Base-by-base conservation (phyloP, 2,888 invertebrate genomes). In the Plemyria rubiginata region DNA sequence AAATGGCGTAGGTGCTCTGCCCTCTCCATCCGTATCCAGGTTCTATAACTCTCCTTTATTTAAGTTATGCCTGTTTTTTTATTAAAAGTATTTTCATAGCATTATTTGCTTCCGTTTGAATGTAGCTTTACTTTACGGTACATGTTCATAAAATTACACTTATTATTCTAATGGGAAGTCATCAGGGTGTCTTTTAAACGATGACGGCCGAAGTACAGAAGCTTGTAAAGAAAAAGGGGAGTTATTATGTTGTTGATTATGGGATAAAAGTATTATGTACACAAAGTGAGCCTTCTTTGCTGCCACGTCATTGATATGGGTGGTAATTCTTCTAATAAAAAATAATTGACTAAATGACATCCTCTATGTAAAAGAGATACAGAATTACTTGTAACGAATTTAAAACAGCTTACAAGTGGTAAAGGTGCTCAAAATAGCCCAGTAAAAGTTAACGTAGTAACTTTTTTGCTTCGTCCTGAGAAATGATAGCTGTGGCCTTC, bases 151-250 rank as follows among this genome's bases (percentile, higher is more conserved):
- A 86, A 84, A 90, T 86, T 83, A 83, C 75, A 76, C 81, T 81
- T 82, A 87, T 88, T 88, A 87, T 76, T 73, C 67, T 79, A 77
- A 87, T 84, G 81, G 76, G 71, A 66, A 68, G 77, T 80, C 80
- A 84, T 84, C 78, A 82, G 76, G 79, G 72, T 74, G 74, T 73
- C 79, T 81, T 86, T 87, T 80, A 79, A 74, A 74, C 80, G 81
- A 90, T 84, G 85, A 76, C 78, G 78, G 80, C 72, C 70, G 75
- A 78, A 90, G 90, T 90, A 85, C 75, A 79, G 81, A 87, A 79
- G 78, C 88, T 80, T 88, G 90, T 90, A 82, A 80, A 80, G 75
- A 77, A 78, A 76, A 76, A 79, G 75, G 67, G 54, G 46, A 61
- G 53, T 60, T 64, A 67, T 70, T 66, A 67, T 49, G 55, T 57